A percentile compares a stretch with the other conserved stretches of the same genome.
Conservation (phyloP, 1,140 invertebrate genomes). For the Pentalonia nigronervosa region DNA sequence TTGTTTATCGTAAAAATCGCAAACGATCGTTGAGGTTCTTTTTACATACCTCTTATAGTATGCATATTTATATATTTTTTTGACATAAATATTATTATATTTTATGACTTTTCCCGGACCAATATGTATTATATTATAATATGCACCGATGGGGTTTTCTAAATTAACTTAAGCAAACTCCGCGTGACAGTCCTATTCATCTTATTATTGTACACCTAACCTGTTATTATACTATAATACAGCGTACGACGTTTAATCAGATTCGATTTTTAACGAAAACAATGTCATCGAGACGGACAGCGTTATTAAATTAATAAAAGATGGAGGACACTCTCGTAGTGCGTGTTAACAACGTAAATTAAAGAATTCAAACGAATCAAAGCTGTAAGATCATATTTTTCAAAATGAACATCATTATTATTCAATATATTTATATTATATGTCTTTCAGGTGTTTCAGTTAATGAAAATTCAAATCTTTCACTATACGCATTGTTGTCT, state of each 20-base stretch:
- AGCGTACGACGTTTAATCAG: neutral
- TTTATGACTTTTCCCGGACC: neutral
- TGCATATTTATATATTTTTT: neutral
- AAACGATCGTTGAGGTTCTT: neutral
- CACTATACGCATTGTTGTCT: neutral
- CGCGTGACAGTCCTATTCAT: neutral
- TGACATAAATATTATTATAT: neutral
- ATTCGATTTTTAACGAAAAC: neutral
- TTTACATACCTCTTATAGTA: neutral
- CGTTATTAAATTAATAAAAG: neutral
- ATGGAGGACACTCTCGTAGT: neutral
- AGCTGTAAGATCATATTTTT: neutral
- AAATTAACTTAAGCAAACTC: neutral
- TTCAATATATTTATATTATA: neutral
- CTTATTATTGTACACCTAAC: neutral
- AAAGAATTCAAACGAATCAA: neutral
- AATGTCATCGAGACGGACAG: neutral
- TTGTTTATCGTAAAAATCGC: conserved; percentile 14
- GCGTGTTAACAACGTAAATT: neutral
- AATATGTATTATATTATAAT: neutral
- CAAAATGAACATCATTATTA: neutral
- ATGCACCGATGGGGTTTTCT: neutral
- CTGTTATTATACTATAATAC: neutral
- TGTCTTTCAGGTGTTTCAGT: neutral
- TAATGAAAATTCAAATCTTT: neutral